Evolutionary conservation across 2,797 vertebrate species (phyloP).

Genomic region (Coracias cyanogaster): DNA sequence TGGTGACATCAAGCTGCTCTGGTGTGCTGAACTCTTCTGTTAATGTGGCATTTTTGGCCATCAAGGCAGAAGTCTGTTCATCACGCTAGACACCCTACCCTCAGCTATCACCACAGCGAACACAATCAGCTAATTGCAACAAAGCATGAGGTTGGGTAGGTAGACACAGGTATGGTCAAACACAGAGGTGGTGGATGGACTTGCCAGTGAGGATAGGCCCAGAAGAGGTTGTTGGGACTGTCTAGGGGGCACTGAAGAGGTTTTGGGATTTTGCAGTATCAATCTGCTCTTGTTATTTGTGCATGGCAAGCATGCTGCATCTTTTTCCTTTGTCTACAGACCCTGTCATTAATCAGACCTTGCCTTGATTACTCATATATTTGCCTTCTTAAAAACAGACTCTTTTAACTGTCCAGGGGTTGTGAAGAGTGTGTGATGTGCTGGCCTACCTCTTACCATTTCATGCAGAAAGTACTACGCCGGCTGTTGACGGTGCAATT

Average conservation of each 20-base stretch:
- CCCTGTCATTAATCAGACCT: neutral
- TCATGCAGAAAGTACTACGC: neutral
- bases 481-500: fast-evolving
- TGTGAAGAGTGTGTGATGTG: neutral
- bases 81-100: neutral
- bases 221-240: neutral
- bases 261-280: neutral
- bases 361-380: neutral
- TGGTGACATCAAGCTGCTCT: neutral
- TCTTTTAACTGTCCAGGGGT: neutral
- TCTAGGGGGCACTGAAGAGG: neutral
- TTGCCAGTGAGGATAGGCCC: neutral
- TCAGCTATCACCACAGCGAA: fast-evolving
- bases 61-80: neutral
- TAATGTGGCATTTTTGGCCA: neutral
- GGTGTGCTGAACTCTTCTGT: neutral
- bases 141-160: neutral
- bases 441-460: neutral
- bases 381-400: neutral
- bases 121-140: neutral
- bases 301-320: neutral
- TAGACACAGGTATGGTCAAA: neutral
- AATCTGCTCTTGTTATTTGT: neutral
- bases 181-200: neutral
- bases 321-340: neutral